A percentile compares a stretch with the other conserved stretches of the same genome.
phyloP scores from a whole-genome alignment of 2,113 vertebrate genomes.

The Psilopsiagon aurifrons region DNA sequence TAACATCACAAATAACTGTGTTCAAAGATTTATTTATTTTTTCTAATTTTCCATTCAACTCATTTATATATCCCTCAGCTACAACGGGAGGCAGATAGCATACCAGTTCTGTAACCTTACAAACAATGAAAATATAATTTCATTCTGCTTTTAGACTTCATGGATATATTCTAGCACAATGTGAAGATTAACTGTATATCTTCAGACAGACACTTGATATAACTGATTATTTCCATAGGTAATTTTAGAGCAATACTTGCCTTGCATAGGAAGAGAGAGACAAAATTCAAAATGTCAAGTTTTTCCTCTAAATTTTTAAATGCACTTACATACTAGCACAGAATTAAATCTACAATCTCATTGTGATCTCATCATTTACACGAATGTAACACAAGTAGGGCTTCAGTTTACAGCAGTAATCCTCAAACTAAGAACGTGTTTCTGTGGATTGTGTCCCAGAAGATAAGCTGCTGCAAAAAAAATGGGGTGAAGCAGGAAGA shows the following conservation, averaged over 20 bases:
- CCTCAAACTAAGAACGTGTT: not conserved
- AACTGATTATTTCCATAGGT: not conserved
- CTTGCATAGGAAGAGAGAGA: not conserved
- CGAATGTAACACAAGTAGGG: not conserved
- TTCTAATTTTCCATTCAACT: not conserved
- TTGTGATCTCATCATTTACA: not conserved
- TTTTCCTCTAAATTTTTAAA: conserved; percentile 1
- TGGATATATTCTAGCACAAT: not conserved
- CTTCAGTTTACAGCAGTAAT: not conserved
- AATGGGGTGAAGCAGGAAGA: not conserved
- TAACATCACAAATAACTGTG: not conserved
- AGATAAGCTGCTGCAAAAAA: not conserved
- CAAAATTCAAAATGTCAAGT: not conserved
- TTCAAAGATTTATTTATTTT: not conserved
- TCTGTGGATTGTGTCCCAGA: not conserved
- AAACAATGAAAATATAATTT: not conserved
- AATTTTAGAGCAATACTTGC: not conserved
- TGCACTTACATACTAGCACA: not conserved
- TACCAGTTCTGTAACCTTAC: not conserved
- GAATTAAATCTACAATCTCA: not conserved
- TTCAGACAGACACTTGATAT: not conserved
- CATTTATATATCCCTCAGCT: not conserved
- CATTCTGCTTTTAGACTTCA: not conserved
- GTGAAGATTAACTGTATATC: not conserved
- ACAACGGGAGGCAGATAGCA: not conserved